A percentile compares a stretch with the other conserved stretches of the same genome.
phyloP scores from a whole-genome alignment of 2,888 invertebrate genomes.

The Girardia tigrina region DNA sequence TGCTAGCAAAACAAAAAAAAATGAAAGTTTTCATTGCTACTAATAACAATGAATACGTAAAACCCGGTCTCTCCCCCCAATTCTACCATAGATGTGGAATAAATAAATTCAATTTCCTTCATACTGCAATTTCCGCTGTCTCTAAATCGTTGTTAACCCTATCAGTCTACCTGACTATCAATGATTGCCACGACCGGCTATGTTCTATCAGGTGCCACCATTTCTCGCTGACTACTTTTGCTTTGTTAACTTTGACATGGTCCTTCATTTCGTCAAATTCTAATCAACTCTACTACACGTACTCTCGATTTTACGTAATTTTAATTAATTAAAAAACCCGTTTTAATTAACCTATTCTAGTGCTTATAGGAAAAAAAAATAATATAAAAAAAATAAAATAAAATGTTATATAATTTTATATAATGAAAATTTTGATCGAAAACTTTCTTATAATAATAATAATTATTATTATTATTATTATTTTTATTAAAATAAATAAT shows the following conservation, averaged over 20 bases:
- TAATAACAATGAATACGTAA: constrained; percentile 23
- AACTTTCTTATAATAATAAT: too few species aligned
- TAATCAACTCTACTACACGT: background rate
- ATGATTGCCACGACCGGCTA: constrained; percentile 15
- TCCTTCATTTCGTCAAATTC: background rate
- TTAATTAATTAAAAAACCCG: too few species aligned
- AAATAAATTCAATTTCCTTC: constrained; percentile 16
- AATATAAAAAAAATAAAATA: too few species aligned
- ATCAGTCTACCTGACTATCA: background rate
- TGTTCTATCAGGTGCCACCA: constrained; percentile 23
- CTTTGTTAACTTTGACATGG: constrained; percentile 13
- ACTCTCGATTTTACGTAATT: too few species aligned
- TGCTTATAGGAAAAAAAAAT: too few species aligned
- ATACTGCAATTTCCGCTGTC: constrained; percentile 23
- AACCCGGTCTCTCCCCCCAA: background rate
- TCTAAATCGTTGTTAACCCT: constrained; percentile 20
- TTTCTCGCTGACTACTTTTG: constrained; percentile 9
- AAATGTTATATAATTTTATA: too few species aligned
- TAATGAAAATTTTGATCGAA: too few species aligned
- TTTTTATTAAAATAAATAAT: too few species aligned
- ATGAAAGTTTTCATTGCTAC: constrained; percentile 3
- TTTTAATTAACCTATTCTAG: too few species aligned
- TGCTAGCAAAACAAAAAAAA: background rate
- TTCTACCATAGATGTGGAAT: constrained; percentile 23
- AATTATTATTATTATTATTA: too few species aligned